Evolutionary conservation across 2,888 invertebrate genomes (phyloP), one percentile per base, ranked within the genome.

Genomic region (Noctuana brunneofusca): DNA sequence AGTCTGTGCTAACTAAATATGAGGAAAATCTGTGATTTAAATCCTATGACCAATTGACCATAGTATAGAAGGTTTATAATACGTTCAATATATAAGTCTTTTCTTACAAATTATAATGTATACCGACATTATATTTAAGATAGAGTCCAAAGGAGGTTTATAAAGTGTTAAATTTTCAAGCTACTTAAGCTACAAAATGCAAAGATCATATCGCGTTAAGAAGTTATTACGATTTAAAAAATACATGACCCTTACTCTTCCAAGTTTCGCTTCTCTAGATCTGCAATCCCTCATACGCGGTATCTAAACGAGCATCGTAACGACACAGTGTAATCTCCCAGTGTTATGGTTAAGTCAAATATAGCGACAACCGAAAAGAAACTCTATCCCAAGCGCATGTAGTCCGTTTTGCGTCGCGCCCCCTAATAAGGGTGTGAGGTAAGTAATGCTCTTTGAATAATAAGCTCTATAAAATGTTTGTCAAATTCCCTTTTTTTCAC

Each of bases 281-380:
- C 83, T 86, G 83, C 89, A 86, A 89, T 89, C 80, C 88, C 79
- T 89, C 89, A 88, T 86, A 81, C 74, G 76, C 76, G 83, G 64
- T 89, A 90, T 90, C 89, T 90, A 87, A 90, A 90, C 87, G 89
- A 87, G 87, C 77, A 90, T 89, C 89, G 83, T 87, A 89, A 89
- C 84, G 88, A 87, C 88, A 85, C 78, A 78, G 80, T 79, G 87
- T 89, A 89, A 89, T 89, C 89, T 89, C 81, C 76, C 79, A 76
- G 76, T 83, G 80, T 81, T 83, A 78, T 77, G 74, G 73, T 76
- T 71, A 72, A 71, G 67, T 66, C 68, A 63, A 59, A 63, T 58
- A 35, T 69, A 49, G 55, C 52, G 32, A 53, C 74, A 71, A 63
- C 58, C 73, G 18, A 81, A 79, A 80, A 63, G 73, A 69, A 68